Evolutionary conservation across 2,888 invertebrate genomes (phyloP).

Genomic region (Dynastes hyllus): DNA sequence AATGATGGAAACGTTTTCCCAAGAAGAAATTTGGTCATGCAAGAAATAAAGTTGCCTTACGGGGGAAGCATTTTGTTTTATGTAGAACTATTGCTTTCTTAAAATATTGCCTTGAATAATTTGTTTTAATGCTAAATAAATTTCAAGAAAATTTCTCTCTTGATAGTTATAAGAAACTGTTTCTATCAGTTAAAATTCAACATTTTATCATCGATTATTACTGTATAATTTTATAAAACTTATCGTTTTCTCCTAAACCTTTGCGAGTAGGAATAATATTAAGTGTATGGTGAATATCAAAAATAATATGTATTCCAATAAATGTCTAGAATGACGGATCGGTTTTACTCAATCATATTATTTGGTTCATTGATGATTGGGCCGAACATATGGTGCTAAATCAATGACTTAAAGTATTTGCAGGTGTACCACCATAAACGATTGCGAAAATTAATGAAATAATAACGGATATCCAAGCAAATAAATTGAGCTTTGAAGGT

Average conservation of each 20-base stretch:
- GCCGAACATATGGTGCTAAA: background rate
- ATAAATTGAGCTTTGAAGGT: background rate
- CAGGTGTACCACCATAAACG: background rate
- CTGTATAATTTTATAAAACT: background rate
- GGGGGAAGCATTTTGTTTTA: too few species aligned
- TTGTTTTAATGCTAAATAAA: too few species aligned
- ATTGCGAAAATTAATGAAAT: constrained; percentile 7
- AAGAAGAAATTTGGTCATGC: too few species aligned
- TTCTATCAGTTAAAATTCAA: too few species aligned
- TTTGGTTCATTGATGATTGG: background rate
- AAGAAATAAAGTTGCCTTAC: too few species aligned
- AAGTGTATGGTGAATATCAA: background rate
- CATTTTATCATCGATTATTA: too few species aligned
- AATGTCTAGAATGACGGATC: constrained; percentile 1
- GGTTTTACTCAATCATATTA: background rate
- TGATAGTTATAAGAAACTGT: too few species aligned
- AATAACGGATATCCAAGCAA: background rate
- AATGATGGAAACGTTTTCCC: too few species aligned
- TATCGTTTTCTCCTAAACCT: background rate
- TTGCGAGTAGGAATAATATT: too few species aligned
- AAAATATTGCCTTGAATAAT: too few species aligned
- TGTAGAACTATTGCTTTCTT: too few species aligned
- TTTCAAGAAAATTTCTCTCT: too few species aligned
- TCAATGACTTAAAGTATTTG: background rate
- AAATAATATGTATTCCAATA: constrained; percentile 1